phyloP scores from a whole-genome alignment of 1,140 invertebrate species.

The Cydia splendana region DNA sequence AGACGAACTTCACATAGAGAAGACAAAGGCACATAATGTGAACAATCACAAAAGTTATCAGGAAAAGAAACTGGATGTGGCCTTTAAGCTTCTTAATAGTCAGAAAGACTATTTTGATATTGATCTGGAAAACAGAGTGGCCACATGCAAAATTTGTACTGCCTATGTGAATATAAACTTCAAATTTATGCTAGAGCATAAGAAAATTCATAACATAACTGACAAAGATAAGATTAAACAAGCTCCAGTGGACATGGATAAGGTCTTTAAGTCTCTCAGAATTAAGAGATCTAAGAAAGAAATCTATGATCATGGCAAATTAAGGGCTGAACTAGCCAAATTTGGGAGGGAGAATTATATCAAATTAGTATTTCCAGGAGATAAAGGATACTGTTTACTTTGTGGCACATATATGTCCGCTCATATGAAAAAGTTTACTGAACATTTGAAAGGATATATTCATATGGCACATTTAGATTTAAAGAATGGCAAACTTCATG shows the following conservation, averaged over 20 bases:
- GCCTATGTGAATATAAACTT: constrained; percentile 20
- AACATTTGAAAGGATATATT: constrained; percentile 49
- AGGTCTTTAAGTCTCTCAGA: constrained; percentile 14
- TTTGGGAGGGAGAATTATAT: constrained; percentile 57
- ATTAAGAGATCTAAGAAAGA: constrained; percentile 24
- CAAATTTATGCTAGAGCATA: constrained; percentile 33
- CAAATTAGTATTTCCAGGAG: constrained; percentile 51
- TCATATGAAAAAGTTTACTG: constrained; percentile 47
- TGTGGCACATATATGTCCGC: constrained; percentile 50
- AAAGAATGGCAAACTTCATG: constrained; percentile 29
- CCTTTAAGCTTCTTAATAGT: constrained; percentile 31
- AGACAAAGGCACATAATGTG: neutral
- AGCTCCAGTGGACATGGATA: constrained; percentile 17
- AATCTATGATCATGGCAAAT: constrained; percentile 51
- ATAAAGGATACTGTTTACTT: constrained; percentile 50
- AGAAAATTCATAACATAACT: constrained; percentile 33
- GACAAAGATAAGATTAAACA: neutral
- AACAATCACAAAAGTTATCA: constrained; percentile 5
- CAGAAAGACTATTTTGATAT: constrained; percentile 40
- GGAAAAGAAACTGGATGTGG: constrained; percentile 23
- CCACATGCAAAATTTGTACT: constrained; percentile 43
- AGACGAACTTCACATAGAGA: constrained; percentile 18
- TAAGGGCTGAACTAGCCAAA: constrained; percentile 45
- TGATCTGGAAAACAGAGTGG: constrained; percentile 38
- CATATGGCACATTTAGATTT: constrained; percentile 53